phyloP scores from a whole-genome alignment of 1,140 invertebrate genomes.

The Dendrolimus punctatus region DNA sequence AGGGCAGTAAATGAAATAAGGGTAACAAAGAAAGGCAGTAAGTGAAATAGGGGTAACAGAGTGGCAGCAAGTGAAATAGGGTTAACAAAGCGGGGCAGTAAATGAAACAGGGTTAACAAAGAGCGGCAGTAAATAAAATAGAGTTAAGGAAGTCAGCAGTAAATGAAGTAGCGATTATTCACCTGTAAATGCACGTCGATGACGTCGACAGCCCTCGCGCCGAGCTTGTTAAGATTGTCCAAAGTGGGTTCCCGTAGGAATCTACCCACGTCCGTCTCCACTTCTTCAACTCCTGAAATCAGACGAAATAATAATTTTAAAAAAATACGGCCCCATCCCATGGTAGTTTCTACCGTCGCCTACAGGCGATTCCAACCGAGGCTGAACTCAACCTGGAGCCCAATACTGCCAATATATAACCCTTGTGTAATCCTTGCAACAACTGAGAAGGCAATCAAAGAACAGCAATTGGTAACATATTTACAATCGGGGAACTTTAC shows the following conservation, averaged over 20 bases:
- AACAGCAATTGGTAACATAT: too few relatives aligned
- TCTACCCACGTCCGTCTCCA: conserved; percentile 28
- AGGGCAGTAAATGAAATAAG: too few relatives aligned
- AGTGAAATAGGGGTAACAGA: too few relatives aligned
- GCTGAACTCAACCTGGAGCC: too few relatives aligned
- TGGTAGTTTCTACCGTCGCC: neutral
- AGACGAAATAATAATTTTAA: neutral
- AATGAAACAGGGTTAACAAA: neutral
- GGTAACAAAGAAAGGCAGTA: too few relatives aligned
- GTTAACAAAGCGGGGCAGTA: too few relatives aligned
- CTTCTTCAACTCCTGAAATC: conserved; percentile 34
- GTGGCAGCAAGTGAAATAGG: too few relatives aligned
- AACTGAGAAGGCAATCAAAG: too few relatives aligned
- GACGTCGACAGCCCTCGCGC: conserved; percentile 32
- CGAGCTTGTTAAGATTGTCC: conserved; percentile 35
- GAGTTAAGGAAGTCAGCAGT: neutral
- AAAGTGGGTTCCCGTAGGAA: conserved; percentile 44
- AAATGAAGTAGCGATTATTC: neutral
- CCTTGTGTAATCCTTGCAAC: too few relatives aligned
- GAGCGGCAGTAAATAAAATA: neutral
- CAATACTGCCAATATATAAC: too few relatives aligned
- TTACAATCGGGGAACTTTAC: too few relatives aligned
- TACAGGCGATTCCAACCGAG: too few relatives aligned
- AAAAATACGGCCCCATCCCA: neutral
- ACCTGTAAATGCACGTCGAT: conserved; percentile 52